Evolutionary conservation across 2,113 vertebrate species (phyloP).

Genomic region (Pyxicephalus adspersus): DNA sequence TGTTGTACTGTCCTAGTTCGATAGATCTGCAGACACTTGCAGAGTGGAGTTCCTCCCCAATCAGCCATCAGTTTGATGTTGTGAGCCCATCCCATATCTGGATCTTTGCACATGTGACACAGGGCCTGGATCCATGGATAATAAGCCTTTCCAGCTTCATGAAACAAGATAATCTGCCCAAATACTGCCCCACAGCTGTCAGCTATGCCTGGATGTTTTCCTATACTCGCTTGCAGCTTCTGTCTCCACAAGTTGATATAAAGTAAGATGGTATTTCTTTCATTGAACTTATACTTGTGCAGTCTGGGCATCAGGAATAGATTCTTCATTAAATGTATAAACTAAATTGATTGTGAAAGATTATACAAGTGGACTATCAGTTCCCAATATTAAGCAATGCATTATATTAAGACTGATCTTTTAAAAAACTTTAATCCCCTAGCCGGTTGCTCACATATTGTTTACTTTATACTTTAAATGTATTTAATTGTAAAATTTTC

Average conservation of each 20-base stretch:
- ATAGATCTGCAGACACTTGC: constrained; percentile 93
- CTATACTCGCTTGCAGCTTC: constrained; percentile 90
- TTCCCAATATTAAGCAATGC: too few relatives aligned
- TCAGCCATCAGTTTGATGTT: constrained; percentile 98
- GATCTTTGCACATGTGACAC: constrained; percentile 98
- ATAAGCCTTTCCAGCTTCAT: constrained; percentile 98
- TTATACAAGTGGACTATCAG: too few relatives aligned
- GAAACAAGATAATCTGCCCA: constrained; percentile 94
- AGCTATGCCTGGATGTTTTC: constrained; percentile 98
- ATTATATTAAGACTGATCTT: too few relatives aligned
- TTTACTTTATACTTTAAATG: too few relatives aligned
- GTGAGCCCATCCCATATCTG: constrained; percentile 97
- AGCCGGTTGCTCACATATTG: too few relatives aligned
- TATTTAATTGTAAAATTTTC: too few relatives aligned
- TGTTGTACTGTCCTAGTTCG: constrained; percentile 93
- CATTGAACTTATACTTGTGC: too few relatives aligned
- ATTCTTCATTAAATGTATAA: too few relatives aligned
- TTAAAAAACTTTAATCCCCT: too few relatives aligned
- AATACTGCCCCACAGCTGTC: constrained; percentile 92
- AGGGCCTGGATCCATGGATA: constrained; percentile 98
- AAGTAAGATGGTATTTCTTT: constrained; percentile 80
- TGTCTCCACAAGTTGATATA: constrained; percentile 97
- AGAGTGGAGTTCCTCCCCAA: constrained; percentile 97
- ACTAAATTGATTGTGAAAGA: too few relatives aligned
- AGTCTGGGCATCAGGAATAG: too few relatives aligned